Base-by-base conservation (phyloP, 2,797 vertebrate genomes). In the Sarcoramphus papa region DNA sequence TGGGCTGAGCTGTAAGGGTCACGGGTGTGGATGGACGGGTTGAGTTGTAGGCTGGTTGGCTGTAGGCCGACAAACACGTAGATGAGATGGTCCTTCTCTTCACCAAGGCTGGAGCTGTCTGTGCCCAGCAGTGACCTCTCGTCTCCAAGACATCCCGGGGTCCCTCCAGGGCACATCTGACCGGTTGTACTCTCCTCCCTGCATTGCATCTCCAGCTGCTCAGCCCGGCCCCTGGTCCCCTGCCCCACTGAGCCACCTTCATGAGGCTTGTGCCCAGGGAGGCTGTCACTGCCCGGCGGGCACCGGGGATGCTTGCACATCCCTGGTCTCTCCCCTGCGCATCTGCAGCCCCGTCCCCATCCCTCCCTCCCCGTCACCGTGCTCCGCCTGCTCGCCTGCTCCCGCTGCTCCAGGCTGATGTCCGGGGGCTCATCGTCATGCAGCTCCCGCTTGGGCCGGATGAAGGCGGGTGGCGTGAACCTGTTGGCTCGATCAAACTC, bases 381-480 rank as follows among this genome's bases (percentile, higher is more conserved):
- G 30, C n/a, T 86, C 45, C 9, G 1, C 17, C 72, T 9, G 51
- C 98, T 97, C 60, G 98, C 99, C 98, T 99, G 97, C 79, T 99
- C 99, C 95, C 98, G 98, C 83, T 98, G 98, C 27, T 98, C 97
- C 97, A 99, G 97, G 91, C 97, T 97, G 97, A 99, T 98, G 57
- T 99, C 98, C 1, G 98, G 75, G 3, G 99, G 98, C 73, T 99
- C 98, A 57, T 99, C 99, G 4, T 99, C 99, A 4, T 98, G 97
- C 12, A 99, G 96, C 79, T 99, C 98, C 82, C 99, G 97, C 75
- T 99, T 99, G 65, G 99, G 99, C 56, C 99, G 98, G 76, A 99
- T 98, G 62, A 99, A 99, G 17, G 99, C 98, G 0, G 99, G 99
- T 0, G 99, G 99, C 0, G 98, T 99, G 95, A 99, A 99, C 93